Conservation (phyloP, 2,797 vertebrate genomes). For the Muscicapa striata region DNA sequence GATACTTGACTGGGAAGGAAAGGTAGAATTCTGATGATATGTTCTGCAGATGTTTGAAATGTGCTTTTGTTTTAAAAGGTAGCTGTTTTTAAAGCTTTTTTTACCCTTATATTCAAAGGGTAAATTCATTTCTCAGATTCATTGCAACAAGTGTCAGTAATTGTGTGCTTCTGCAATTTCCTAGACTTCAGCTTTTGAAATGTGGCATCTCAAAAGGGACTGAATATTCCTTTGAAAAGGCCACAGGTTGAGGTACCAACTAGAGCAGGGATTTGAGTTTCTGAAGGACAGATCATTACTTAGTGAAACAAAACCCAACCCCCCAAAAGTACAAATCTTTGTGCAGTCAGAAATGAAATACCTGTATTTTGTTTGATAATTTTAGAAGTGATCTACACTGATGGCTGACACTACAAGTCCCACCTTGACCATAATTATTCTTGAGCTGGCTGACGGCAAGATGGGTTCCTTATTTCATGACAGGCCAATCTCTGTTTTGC, state of each 20-base stretch:
- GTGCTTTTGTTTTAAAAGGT: slow-evolving; percentile 24
- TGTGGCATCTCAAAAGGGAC: neutral
- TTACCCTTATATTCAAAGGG: slow-evolving; percentile 22
- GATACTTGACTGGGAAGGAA: neutral
- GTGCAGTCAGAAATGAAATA: neutral
- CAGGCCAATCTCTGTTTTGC: neutral
- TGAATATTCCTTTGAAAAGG: neutral
- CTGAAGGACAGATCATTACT: neutral
- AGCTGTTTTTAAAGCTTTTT: neutral
- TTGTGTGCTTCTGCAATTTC: neutral
- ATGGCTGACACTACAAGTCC: neutral
- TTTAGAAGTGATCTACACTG: neutral
- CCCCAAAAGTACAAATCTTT: neutral
- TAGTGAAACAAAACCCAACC: neutral
- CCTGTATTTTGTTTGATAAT: neutral
- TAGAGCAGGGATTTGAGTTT: slow-evolving; percentile 3
- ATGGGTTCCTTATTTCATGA: neutral
- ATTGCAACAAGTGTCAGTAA: neutral
- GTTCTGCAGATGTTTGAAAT: slow-evolving; percentile 54
- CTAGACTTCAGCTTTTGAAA: neutral
- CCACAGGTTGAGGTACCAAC: neutral
- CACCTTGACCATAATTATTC: neutral
- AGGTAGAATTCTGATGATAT: slow-evolving; percentile 30
- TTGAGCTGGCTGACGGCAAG: neutral
- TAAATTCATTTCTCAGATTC: neutral